Percentiles rank a stretch among this genome's conserved stretches.
phyloP scores from a whole-genome alignment of 2,888 invertebrate species.

The Tenthredo livida region DNA sequence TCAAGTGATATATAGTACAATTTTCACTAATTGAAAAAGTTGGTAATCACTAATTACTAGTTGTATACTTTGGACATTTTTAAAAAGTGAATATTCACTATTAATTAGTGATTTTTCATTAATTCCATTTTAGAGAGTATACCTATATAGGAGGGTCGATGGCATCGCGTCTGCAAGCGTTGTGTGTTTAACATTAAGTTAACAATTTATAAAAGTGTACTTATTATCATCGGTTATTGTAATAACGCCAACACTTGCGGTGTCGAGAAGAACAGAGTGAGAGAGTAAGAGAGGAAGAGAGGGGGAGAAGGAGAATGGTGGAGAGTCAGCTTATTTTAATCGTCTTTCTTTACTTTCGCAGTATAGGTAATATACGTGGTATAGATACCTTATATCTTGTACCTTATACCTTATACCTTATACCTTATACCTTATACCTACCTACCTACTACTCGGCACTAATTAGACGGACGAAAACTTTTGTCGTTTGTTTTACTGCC shows the following conservation, averaged over 20 bases:
- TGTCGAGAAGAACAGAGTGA: background rate
- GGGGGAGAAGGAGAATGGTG: background rate
- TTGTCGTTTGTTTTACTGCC: conserved; percentile 34
- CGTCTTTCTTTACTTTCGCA: background rate
- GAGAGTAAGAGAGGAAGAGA: background rate
- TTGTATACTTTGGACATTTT: no score
- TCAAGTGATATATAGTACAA: no score
- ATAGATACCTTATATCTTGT: background rate
- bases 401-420: background rate
- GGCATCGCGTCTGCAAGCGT: background rate
- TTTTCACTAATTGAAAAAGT: no score
- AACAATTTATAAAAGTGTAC: conserved; percentile 34
- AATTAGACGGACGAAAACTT: conserved; percentile 36
- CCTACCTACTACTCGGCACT: conserved; percentile 27
- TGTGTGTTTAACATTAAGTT: conserved; percentile 26
- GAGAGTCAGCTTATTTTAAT: conserved; percentile 27
- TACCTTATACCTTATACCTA: background rate
- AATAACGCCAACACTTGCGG: background rate
- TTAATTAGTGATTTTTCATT: no score
- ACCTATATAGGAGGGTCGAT: background rate
- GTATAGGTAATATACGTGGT: background rate
- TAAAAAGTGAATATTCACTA: no score
- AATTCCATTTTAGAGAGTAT: no score
- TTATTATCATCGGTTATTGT: conserved; percentile 39
- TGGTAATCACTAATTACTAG: no score